Conservation (phyloP, 2,113 vertebrate species). For the Cyprinus carpio region DNA sequence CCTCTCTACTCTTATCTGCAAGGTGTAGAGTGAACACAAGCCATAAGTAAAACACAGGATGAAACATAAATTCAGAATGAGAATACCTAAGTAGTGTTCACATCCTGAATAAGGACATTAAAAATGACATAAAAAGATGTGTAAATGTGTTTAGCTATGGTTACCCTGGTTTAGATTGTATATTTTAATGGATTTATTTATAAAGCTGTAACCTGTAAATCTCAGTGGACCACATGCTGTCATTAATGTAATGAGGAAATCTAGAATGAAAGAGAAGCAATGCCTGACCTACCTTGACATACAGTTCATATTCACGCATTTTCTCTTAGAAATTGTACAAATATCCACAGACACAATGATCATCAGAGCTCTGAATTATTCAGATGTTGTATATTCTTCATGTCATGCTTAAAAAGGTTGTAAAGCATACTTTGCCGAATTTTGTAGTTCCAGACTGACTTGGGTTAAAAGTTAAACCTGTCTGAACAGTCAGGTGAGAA, state of each 20-base stretch:
- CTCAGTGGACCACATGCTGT: not conserved
- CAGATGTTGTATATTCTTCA: not conserved
- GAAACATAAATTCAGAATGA: not conserved
- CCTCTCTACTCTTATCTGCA: slow-evolving; percentile 18
- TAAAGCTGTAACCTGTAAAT: not conserved
- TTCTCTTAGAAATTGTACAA: slow-evolving; percentile 21
- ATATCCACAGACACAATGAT: slow-evolving; percentile 32
- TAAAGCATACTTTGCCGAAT: not conserved
- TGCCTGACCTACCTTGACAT: slow-evolving; percentile 60
- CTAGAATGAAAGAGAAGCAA: not conserved
- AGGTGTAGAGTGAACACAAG: not conserved
- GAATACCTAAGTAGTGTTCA: not conserved
- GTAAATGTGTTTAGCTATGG: not conserved
- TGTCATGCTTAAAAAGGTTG: slow-evolving; percentile 24
- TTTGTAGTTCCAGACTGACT: not conserved
- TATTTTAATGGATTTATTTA: not conserved
- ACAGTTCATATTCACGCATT: slow-evolving; percentile 61
- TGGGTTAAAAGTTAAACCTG: slow-evolving; percentile 59
- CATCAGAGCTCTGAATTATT: not conserved
- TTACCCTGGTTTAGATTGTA: too few species aligned
- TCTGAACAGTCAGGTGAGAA: slow-evolving; percentile 50
- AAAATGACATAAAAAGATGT: not conserved
- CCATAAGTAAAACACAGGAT: not conserved
- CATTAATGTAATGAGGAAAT: not conserved
- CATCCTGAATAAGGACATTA: not conserved